A percentile compares a stretch with the other conserved stretches of the same genome.
Conservation (phyloP, 2,888 invertebrate genomes). For the Phasia obesa region DNA sequence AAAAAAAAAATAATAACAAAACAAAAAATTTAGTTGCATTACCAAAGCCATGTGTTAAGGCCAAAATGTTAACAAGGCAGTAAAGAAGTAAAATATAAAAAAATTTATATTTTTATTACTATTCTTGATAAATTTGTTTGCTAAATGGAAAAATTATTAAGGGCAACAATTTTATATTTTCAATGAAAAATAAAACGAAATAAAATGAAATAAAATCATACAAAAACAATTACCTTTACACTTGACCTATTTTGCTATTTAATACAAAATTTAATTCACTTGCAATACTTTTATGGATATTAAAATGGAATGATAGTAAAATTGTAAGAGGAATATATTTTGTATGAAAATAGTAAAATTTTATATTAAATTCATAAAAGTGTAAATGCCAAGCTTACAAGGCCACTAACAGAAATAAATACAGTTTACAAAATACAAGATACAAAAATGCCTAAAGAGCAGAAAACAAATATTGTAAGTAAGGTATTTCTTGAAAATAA, state of each 20-base stretch:
- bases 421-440: too few relatives aligned
- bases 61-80: not conserved
- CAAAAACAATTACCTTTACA: constrained; percentile 15
- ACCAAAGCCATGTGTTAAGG: not conserved
- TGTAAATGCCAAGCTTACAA: too few relatives aligned
- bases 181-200: not conserved
- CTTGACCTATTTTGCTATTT: constrained; percentile 33
- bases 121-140: not conserved
- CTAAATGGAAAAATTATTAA: not conserved
- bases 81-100: too few relatives aligned
- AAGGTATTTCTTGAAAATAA: too few relatives aligned
- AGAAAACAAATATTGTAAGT: too few relatives aligned
- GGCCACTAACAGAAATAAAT: too few relatives aligned
- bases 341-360: not conserved
- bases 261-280: not conserved
- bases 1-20: too few relatives aligned
- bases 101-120: not conserved
- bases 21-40: too few relatives aligned
- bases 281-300: not conserved
- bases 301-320: not conserved
- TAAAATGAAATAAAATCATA: not conserved
- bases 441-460: too few relatives aligned
- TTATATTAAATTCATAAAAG: not conserved
- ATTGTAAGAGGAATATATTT: not conserved
- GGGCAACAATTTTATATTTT: not conserved